Evolutionary conservation across 1,140 invertebrate species (phyloP).

Genomic region (Cotesia chilonis): DNA sequence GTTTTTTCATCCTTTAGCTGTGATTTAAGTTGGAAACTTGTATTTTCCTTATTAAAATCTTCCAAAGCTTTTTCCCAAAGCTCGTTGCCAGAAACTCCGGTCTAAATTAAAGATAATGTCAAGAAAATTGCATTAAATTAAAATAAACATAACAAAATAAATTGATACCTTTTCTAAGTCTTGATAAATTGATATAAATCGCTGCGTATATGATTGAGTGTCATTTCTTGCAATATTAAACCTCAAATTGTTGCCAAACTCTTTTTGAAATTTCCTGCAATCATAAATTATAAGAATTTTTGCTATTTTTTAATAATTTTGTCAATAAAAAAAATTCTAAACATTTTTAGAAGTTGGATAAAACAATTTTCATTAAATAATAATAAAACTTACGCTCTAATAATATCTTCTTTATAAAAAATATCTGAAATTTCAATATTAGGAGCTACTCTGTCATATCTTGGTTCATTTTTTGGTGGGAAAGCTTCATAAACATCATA

Average conservation of each 20-base stretch:
- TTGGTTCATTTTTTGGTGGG: constrained; percentile 83
- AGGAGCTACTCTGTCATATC: constrained; percentile 71
- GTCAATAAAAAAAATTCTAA: no score
- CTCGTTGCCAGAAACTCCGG: constrained; percentile 20
- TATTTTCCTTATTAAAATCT: constrained; percentile 21
- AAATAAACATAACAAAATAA: constrained; percentile 2
- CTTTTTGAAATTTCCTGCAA: constrained; percentile 72
- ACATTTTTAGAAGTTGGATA: no score
- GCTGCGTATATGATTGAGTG: constrained; percentile 67
- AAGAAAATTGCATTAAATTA: not conserved
- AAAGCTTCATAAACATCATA: constrained; percentile 87
- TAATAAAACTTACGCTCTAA: constrained; percentile 77
- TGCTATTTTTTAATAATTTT: no score
- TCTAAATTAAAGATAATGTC: constrained; percentile 32
- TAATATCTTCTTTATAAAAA: constrained; percentile 85
- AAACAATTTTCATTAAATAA: no score
- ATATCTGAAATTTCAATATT: constrained; percentile 73
- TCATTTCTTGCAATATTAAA: constrained; percentile 64
- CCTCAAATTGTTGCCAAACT: constrained; percentile 63
- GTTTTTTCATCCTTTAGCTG: not conserved
- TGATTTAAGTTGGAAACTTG: not conserved
- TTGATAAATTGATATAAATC: constrained; percentile 69
- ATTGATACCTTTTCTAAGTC: constrained; percentile 60
- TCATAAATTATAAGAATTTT: no score
- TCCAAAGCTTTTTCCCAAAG: constrained; percentile 38